Evolutionary conservation across 1,140 invertebrate genomes (phyloP).

Genomic region (Oreohelix idahoensis): DNA sequence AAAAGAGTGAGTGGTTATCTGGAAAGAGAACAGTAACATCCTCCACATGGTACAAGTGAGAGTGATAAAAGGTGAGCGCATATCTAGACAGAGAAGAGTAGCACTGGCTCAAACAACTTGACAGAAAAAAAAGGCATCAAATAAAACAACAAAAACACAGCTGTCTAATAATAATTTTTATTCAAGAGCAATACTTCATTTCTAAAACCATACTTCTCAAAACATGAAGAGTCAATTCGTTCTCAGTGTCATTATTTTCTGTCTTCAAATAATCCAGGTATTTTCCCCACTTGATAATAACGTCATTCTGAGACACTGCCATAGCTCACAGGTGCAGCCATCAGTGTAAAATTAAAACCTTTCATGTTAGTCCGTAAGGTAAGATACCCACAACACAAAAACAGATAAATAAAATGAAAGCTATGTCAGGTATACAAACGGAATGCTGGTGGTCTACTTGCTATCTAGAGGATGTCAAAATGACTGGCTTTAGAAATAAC

Average conservation of each 20-base stretch:
- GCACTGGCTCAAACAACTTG: too few relatives aligned
- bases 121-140: not conserved
- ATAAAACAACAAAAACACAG: not conserved
- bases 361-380: not conserved
- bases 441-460: not conserved
- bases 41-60: too few relatives aligned
- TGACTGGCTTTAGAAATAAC: too few relatives aligned
- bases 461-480: not conserved
- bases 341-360: not conserved
- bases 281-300: too few relatives aligned
- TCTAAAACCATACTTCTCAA: conserved; percentile 9
- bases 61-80: too few relatives aligned
- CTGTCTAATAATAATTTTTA: conserved; percentile 6
- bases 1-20: too few relatives aligned
- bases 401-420: not conserved
- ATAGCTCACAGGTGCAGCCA: too few relatives aligned
- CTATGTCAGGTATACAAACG: not conserved
- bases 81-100: too few relatives aligned
- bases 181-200: not conserved
- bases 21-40: too few relatives aligned
- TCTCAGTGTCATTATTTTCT: too few relatives aligned
- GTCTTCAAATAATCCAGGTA: too few relatives aligned
- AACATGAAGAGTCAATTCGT: not conserved
- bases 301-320: too few relatives aligned
- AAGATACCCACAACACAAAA: not conserved